A percentile compares a stretch with the other conserved stretches of the same genome.
Evolutionary conservation across 1,140 invertebrate species (phyloP).

Genomic region (Drosophila pseudoananassae): DNA sequence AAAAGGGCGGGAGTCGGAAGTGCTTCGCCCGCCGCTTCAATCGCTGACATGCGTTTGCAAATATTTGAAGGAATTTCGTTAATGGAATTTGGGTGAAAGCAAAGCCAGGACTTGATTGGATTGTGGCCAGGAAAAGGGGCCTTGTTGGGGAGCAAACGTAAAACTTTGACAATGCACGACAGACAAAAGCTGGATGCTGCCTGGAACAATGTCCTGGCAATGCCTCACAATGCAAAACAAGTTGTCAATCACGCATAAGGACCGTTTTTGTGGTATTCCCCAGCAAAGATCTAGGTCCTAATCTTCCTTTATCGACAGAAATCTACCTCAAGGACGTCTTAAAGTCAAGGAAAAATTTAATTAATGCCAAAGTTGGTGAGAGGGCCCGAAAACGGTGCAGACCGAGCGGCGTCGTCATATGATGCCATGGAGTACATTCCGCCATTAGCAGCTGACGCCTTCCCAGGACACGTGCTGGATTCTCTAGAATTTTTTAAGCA

Average conservation of each 20-base stretch:
- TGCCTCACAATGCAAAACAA: conserved; percentile 29
- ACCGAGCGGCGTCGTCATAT: conserved; percentile 42
- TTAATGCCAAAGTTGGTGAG: conserved; percentile 46
- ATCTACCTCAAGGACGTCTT: conserved; percentile 54
- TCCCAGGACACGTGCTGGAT: conserved; percentile 46
- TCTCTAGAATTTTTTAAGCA: conserved; percentile 49
- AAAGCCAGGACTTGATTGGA: conserved; percentile 54
- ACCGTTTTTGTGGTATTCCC: conserved; percentile 10
- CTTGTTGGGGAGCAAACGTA: conserved; percentile 34
- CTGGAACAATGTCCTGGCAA: conserved; percentile 20
- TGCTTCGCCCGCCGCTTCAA: conserved; percentile 1
- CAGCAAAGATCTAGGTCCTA: not conserved
- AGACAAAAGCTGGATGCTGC: conserved; percentile 43
- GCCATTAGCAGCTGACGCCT: conserved; percentile 57
- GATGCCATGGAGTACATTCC: conserved; percentile 52
- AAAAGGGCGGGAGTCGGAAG: not conserved
- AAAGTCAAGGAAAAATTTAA: conserved; percentile 64
- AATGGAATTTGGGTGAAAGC: conserved; percentile 50
- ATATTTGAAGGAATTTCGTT: conserved; percentile 52
- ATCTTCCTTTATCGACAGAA: conserved; percentile 2
- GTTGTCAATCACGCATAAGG: conserved; percentile 61
- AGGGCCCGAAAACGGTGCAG: not conserved
- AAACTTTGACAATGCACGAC: conserved; percentile 53
- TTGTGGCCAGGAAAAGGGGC: conserved; percentile 17
- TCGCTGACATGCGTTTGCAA: conserved; percentile 57